phyloP scores from a whole-genome alignment of 1,140 invertebrate genomes.

The Procambarus clarkii region DNA sequence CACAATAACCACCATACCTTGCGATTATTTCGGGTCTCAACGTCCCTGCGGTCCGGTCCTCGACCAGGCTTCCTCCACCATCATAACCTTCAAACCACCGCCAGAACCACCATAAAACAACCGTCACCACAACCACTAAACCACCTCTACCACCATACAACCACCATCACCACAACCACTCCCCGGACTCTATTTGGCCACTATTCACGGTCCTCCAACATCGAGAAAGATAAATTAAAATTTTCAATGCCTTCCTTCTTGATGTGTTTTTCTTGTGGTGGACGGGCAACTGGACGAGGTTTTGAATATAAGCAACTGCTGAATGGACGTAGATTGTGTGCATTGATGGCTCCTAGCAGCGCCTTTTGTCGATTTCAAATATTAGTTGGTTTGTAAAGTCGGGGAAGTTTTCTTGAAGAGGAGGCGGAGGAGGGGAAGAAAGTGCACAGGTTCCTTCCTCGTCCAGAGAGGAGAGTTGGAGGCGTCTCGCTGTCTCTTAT shows the following conservation, averaged over 20 bases:
- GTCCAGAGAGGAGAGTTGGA: no score
- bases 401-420: constrained; percentile 60
- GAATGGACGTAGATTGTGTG: constrained; percentile 68
- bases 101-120: no score
- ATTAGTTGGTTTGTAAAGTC: constrained; percentile 67
- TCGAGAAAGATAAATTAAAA: constrained; percentile 66
- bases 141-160: constrained; percentile 9
- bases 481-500: no score
- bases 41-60: no score
- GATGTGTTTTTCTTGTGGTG: constrained; percentile 68
- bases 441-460: no score
- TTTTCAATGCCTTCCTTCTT: constrained; percentile 68
- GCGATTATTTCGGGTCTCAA: no score
- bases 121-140: no score
- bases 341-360: constrained; percentile 49
- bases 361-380: constrained; percentile 67
- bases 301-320: constrained; percentile 70
- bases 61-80: no score
- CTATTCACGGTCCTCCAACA: constrained; percentile 28
- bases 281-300: constrained; percentile 44
- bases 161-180: constrained; percentile 14
- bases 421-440: no score
- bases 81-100: no score
- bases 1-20: not conserved
- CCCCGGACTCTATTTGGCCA: constrained; percentile 41